These are phyloP conservation scores for Drosophila funebris DNA, from an alignment of 1,140 invertebrate genomes.

Conservation along the genomic window DNA sequence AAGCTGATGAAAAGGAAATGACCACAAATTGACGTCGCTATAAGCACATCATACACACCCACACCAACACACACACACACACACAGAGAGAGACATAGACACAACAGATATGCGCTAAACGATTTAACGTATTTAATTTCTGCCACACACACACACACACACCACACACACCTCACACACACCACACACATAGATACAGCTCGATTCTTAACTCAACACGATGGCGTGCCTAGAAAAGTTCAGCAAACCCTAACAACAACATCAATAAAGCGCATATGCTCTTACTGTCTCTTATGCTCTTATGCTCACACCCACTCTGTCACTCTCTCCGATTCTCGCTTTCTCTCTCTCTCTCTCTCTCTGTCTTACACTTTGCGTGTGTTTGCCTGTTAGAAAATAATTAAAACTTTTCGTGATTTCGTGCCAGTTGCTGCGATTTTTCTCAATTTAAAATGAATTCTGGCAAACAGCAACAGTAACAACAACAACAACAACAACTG, in stretches of 20 bases:
- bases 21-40: slow-evolving; percentile 72
- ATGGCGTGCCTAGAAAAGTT: slow-evolving; percentile 53
- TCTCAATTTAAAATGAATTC: slow-evolving; percentile 82
- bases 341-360: neutral
- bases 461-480: slow-evolving; percentile 25
- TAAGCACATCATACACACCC: neutral
- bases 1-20: slow-evolving; percentile 80
- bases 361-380: slow-evolving; percentile 31
- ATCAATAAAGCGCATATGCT: neutral
- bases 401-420: slow-evolving; percentile 82
- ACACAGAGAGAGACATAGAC: neutral
- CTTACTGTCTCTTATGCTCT: neutral
- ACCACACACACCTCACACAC: neutral
- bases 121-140: slow-evolving; percentile 80
- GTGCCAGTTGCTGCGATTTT: slow-evolving; percentile 78
- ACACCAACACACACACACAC: slow-evolving; percentile 1
- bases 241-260: slow-evolving; percentile 49
- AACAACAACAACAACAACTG: slow-evolving; percentile 35
- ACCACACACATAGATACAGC: neutral
- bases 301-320: neutral
- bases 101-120: slow-evolving; percentile 13
- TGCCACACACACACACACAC: slow-evolving; percentile 10
- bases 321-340: neutral
- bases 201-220: neutral
- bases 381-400: slow-evolving; percentile 80